Percentiles rank a stretch among this genome's conserved stretches.
These are phyloP conservation scores for Caenorhabditis sp. DNA, from an alignment of 2,888 invertebrate genomes.

Conservation along the genomic window DNA sequence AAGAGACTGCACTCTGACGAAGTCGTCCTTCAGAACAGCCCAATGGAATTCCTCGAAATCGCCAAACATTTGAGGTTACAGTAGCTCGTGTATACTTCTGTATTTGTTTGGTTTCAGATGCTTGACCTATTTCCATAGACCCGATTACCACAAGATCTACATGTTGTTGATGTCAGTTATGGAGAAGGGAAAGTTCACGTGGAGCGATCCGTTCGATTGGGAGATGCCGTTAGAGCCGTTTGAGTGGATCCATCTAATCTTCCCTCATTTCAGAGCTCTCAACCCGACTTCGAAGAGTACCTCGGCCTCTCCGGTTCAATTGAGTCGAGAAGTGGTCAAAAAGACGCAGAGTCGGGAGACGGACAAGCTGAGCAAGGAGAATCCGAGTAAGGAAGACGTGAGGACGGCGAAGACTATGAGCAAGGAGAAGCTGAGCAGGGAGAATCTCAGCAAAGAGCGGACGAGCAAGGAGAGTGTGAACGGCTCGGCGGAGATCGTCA, in stretches of 20 bases:
- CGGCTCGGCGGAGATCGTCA: too few species aligned
- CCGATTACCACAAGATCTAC: slow-evolving; percentile 65
- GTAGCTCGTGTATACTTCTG: neutral
- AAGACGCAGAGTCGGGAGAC: slow-evolving; percentile 13
- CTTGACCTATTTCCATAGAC: slow-evolving; percentile 65
- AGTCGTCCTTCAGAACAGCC: slow-evolving; percentile 64
- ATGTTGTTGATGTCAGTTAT: slow-evolving; percentile 55
- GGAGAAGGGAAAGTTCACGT: slow-evolving; percentile 60
- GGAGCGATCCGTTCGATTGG: slow-evolving; percentile 59
- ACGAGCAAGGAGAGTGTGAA: slow-evolving; percentile 34
- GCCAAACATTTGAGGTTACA: slow-evolving; percentile 53
- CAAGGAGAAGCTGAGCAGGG: too few species aligned
- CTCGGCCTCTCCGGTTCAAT: neutral
- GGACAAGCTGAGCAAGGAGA: slow-evolving; percentile 20
- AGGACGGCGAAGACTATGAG: slow-evolving; percentile 3
- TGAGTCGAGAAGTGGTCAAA: too few species aligned
- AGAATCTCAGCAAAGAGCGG: too few species aligned
- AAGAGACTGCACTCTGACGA: slow-evolving; percentile 63
- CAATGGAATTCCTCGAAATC: slow-evolving; percentile 64
- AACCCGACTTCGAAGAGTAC: neutral
- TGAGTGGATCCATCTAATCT: too few species aligned
- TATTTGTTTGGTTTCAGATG: slow-evolving; percentile 40
- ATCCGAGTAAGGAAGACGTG: slow-evolving; percentile 26
- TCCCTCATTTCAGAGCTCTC: neutral
- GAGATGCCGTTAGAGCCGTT: slow-evolving; percentile 7